Percentiles rank a stretch among this genome's conserved stretches.
phyloP scores from a whole-genome alignment of 2,888 invertebrate species.

The Criorhina ranunculi region DNA sequence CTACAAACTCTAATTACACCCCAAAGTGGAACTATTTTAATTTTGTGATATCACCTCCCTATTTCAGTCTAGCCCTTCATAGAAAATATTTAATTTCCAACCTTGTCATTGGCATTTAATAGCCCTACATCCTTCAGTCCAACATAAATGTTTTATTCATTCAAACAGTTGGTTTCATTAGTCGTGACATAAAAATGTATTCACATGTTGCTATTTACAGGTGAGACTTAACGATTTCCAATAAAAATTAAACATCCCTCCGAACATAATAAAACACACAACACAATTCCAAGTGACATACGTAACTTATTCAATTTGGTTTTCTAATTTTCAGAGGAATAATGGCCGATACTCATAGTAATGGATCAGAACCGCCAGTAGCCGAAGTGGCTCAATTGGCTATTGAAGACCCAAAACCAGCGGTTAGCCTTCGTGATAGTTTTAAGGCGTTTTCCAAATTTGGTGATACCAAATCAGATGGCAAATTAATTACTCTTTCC shows the following conservation, averaged over 20 bases:
- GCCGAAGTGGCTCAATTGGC: conserved; percentile 83
- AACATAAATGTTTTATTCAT: neutral
- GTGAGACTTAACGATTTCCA: conserved; percentile 49
- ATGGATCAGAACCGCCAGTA: conserved; percentile 79
- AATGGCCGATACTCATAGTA: conserved; percentile 77
- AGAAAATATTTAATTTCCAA: neutral
- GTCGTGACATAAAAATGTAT: conserved; percentile 66
- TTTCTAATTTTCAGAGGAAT: conserved; percentile 55
- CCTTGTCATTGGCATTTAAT: neutral
- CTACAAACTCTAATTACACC: neutral
- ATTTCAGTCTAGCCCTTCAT: neutral
- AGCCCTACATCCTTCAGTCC: neutral
- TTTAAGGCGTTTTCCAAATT: conserved; percentile 94
- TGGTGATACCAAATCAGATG: conserved; percentile 94
- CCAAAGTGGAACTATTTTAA: neutral
- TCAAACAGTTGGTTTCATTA: neutral
- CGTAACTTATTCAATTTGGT: conserved; percentile 46
- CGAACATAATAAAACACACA: neutral
- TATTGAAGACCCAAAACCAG: conserved; percentile 81
- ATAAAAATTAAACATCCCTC: neutral
- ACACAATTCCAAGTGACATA: neutral
- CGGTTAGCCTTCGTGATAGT: conserved; percentile 87
- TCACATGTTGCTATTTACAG: conserved; percentile 78
- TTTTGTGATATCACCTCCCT: neutral
- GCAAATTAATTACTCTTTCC: conserved; percentile 93